A percentile compares a stretch with the other conserved stretches of the same genome.
Conservation (phyloP, 2,797 vertebrate species). For the Sorex maritimensis region DNA sequence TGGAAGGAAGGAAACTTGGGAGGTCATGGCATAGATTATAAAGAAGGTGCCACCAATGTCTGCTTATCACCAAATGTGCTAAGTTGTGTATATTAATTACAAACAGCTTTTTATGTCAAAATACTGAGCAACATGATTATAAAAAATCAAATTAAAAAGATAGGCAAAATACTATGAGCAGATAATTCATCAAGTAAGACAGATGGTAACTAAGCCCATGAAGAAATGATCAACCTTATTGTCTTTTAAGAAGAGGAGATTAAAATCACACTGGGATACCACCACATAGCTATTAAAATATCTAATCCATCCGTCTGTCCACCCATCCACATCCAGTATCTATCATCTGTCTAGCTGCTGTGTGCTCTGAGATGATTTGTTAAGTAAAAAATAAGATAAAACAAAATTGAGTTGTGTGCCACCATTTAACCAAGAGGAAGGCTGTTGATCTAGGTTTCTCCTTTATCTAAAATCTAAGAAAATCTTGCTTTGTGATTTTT, state of each 20-base stretch:
- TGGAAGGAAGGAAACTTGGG: neutral
- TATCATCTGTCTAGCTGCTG: neutral
- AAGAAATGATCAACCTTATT: neutral
- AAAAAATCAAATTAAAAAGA: conserved; percentile 1
- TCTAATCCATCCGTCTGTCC: neutral
- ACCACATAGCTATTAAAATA: neutral
- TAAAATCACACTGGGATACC: neutral
- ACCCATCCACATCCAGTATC: neutral
- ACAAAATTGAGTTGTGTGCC: neutral
- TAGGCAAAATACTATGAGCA: conserved; percentile 23
- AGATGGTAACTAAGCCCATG: neutral
- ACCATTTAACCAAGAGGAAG: neutral
- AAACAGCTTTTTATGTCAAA: neutral
- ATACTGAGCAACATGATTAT: neutral
- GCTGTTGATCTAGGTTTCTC: neutral
- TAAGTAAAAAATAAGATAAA: neutral
- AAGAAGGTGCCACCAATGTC: neutral
- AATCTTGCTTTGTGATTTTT: neutral
- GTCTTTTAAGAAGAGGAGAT: neutral
- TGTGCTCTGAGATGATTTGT: neutral
- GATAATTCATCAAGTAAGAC: neutral
- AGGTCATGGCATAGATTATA: neutral
- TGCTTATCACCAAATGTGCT: neutral
- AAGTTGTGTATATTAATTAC: neutral
- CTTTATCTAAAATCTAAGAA: neutral